Base-by-base conservation (phyloP, 2,888 invertebrate genomes). In the Drosophila prolongata region DNA sequence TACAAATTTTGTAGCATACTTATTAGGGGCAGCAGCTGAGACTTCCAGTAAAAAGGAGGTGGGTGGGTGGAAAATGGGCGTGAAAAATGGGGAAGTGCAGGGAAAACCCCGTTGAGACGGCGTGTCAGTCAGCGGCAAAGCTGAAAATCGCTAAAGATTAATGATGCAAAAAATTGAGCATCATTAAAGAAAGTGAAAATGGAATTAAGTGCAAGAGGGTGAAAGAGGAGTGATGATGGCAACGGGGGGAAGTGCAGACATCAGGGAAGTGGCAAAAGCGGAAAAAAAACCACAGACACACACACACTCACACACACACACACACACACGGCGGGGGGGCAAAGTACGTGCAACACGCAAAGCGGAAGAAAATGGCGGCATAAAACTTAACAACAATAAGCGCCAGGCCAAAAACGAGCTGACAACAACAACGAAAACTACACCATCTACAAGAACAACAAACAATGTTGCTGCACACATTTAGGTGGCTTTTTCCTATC, bases 131-230 rank as follows among this genome's bases (percentile, higher is more conserved):
- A 79, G 70, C 71, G 79, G 77, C 72, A 86, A 78, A 86, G 78
- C 84, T 83, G 87, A 77, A 88, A 84, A 80, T 83, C 89, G 89
- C 89, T 78, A 67, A 89, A 87, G 85, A 85, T 85, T 87, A 85
- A 87, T 85, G 85, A 85, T 80, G 89, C 85, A 87, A 73, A 89
- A 88, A 89, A 85, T 87, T 89, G 87, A 89, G 89, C 77, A 87
- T 73, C 84, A 89, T 89, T 85, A 84, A 79, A 79, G 89, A 83
- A 80, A 85, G 89, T 87, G 84, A 89, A 89, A 88, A 88, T 81
- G 84, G 84, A 86, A 88, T 84, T 84, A 84, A 87, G 83, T 84
- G 89, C 86, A 82, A 79, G 75, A 2, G 35, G 6, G 73, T 47
- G 30, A 52, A 46, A 14, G 52, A 58, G 35, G 13, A n/a, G 30